Percentiles rank a stretch among this genome's conserved stretches.
Conservation (phyloP, 2,113 vertebrate species). For the Choloepus hoffmanni region DNA sequence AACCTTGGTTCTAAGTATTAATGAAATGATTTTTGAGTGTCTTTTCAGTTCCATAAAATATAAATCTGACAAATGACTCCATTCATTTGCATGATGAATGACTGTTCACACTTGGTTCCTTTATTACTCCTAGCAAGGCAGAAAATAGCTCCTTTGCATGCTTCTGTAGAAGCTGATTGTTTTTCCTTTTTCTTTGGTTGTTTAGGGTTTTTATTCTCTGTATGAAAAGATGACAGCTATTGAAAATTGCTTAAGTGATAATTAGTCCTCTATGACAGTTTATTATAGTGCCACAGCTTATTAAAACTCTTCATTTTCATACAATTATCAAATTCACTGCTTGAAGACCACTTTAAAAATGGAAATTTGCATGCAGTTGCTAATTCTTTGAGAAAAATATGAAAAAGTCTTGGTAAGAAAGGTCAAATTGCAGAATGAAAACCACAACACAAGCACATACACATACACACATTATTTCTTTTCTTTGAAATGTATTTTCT, state of each 20-base stretch:
- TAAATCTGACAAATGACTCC: constrained; percentile 82
- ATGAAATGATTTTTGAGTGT: constrained; percentile 76
- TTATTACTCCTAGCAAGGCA: constrained; percentile 83
- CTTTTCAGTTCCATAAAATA: constrained; percentile 77
- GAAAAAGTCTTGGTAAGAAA: constrained; percentile 3
- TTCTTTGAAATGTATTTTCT: neutral
- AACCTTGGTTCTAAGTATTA: constrained; percentile 72
- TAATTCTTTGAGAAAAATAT: constrained; percentile 64
- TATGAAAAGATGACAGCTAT: constrained; percentile 84
- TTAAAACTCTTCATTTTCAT: constrained; percentile 84
- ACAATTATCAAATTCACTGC: constrained; percentile 79
- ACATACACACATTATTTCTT: neutral
- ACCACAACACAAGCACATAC: neutral
- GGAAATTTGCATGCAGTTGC: constrained; percentile 69
- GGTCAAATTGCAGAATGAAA: constrained; percentile 29
- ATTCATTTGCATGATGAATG: constrained; percentile 86
- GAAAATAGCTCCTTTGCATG: constrained; percentile 82
- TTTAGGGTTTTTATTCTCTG: constrained; percentile 80
- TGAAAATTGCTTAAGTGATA: constrained; percentile 82
- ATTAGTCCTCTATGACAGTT: constrained; percentile 85
- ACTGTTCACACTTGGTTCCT: constrained; percentile 83
- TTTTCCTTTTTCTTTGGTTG: constrained; percentile 78
- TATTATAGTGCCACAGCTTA: constrained; percentile 83
- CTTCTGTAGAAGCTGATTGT: constrained; percentile 81
- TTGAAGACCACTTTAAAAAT: constrained; percentile 76